A percentile compares a stretch with the other conserved stretches of the same genome.
Evolutionary conservation across 2,888 invertebrate species (phyloP).

Genomic region (Lacanobia oleracea): DNA sequence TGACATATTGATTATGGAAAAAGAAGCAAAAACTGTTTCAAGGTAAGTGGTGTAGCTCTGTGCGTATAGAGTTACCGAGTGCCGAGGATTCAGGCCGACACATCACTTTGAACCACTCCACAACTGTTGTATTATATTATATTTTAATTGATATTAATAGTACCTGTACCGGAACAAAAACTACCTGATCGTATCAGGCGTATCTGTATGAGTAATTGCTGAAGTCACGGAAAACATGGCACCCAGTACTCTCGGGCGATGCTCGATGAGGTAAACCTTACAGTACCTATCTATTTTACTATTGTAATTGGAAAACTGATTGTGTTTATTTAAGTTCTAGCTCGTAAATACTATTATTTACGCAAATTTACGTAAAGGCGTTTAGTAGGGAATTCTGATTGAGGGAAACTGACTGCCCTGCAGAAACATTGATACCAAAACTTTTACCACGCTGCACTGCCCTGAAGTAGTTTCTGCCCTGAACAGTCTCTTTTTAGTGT

Average conservation of each 20-base stretch:
- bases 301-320: slow-evolving; percentile 59
- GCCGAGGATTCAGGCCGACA: slow-evolving; percentile 29
- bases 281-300: slow-evolving; percentile 62
- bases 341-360: slow-evolving; percentile 60
- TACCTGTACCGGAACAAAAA: slow-evolving; percentile 44
- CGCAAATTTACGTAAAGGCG: neutral
- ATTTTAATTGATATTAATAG: slow-evolving; percentile 21
- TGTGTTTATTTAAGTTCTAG: slow-evolving; percentile 61
- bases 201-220: slow-evolving; percentile 51
- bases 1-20: slow-evolving; percentile 74
- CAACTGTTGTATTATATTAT: slow-evolving; percentile 26
- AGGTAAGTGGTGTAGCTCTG: slow-evolving; percentile 76
- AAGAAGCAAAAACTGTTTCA: slow-evolving; percentile 76
- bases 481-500: slow-evolving; percentile 3
- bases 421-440: slow-evolving; percentile 34
- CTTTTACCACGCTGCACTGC: slow-evolving; percentile 21
- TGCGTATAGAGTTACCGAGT: slow-evolving; percentile 65
- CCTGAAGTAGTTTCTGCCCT: slow-evolving; percentile 12
- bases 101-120: slow-evolving; percentile 23
- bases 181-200: slow-evolving; percentile 47
- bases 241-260: slow-evolving; percentile 51
- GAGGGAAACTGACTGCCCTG: slow-evolving; percentile 39
- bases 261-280: slow-evolving; percentile 60
- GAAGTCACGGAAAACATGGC: slow-evolving; percentile 66
- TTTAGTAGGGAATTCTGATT: slow-evolving; percentile 51